Conservation (phyloP, 2,888 invertebrate genomes). For the Standfussiana lucernea region DNA sequence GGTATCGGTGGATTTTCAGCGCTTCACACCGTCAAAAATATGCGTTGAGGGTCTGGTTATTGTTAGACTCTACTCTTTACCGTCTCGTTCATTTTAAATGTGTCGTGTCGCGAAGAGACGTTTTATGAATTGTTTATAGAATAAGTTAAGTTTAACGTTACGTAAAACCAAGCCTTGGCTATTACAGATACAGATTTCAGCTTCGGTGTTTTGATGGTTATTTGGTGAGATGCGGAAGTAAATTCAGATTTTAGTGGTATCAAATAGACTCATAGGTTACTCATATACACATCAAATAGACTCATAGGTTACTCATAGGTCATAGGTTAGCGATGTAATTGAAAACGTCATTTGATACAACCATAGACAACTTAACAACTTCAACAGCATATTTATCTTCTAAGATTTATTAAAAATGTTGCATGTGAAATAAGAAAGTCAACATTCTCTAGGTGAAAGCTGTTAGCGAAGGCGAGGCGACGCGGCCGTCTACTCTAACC, state of each 20-base stretch:
- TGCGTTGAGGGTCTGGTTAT: conserved; percentile 87
- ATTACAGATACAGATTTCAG: conserved; percentile 27
- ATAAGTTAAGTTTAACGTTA: conserved; percentile 64
- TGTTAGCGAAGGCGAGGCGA: conserved; percentile 68
- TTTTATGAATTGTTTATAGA: conserved; percentile 74
- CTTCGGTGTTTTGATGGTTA: background rate
- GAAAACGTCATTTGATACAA: background rate
- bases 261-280: background rate
- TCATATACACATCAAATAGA: background rate
- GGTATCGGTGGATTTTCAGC: conserved; percentile 91
- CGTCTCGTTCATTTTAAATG: conserved; percentile 81
- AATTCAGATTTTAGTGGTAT: background rate
- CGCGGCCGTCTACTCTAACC: conserved; percentile 74
- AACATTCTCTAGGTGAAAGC: conserved; percentile 70
- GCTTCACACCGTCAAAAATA: conserved; percentile 89
- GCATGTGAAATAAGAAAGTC: conserved; percentile 61
- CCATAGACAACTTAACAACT: background rate
- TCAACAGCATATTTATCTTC: conserved; percentile 8
- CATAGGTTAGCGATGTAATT: background rate
- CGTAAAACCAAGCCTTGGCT: conserved; percentile 42
- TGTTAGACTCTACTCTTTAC: conserved; percentile 84
- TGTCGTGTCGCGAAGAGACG: conserved; percentile 68
- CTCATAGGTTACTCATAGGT: too few relatives aligned
- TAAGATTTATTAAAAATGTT: conserved; percentile 40
- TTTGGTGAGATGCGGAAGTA: background rate